A percentile compares a stretch with the other conserved stretches of the same genome.
phyloP scores from a whole-genome alignment of 2,113 vertebrate genomes.

The Dascyllus trimaculatus region DNA sequence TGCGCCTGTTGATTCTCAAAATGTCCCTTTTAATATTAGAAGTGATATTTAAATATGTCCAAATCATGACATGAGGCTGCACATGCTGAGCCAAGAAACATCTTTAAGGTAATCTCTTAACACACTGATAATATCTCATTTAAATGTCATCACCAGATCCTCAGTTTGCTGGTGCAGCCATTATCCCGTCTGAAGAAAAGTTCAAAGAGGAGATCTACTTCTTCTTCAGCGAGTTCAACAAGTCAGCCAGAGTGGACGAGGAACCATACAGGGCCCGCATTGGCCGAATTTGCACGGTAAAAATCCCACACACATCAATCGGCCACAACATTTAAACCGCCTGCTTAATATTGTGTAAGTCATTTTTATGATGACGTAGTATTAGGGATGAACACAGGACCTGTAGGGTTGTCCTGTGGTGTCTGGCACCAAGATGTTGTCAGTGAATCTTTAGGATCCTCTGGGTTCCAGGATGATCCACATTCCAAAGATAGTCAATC shows the following conservation, averaged over 20 bases:
- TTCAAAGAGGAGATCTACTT: constrained; percentile 87
- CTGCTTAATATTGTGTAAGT: too few species aligned
- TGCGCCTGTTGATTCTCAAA: neutral
- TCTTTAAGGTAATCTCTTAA: neutral
- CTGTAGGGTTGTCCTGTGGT: too few species aligned
- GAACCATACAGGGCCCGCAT: constrained; percentile 86
- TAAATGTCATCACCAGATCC: constrained; percentile 74
- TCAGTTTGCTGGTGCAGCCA: constrained; percentile 85
- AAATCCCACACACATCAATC: neutral
- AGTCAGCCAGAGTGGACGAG: constrained; percentile 81
- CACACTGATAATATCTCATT: neutral
- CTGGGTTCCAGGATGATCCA: too few species aligned
- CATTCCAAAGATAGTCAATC: too few species aligned
- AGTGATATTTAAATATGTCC: neutral
- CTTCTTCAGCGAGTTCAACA: constrained; percentile 88
- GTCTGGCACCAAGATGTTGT: too few species aligned
- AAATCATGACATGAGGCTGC: neutral
- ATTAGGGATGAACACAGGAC: too few species aligned
- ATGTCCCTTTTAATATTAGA: neutral
- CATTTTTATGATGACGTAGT: too few species aligned
- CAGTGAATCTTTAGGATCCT: too few species aligned
- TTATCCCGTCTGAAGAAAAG: constrained; percentile 76
- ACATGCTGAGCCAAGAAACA: neutral
- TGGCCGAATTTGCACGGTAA: constrained; percentile 86
- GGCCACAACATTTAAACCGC: too few species aligned